Evolutionary conservation across 2,113 vertebrate species (phyloP).

Genomic region (Lepus europaeus): DNA sequence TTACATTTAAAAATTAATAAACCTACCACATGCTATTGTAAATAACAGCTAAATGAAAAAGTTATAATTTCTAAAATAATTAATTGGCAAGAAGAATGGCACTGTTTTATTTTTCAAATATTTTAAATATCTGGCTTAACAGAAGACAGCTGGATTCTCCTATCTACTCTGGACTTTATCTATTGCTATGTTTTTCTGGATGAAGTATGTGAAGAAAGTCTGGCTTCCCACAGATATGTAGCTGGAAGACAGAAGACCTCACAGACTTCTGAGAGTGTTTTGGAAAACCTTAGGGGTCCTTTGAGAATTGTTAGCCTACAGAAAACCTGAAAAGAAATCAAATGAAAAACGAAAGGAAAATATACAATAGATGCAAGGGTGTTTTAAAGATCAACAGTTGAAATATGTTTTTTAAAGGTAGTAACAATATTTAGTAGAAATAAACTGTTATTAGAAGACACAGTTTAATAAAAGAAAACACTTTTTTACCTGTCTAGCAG

Average conservation of each 20-base stretch:
- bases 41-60: not conserved
- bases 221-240: not conserved
- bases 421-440: not conserved
- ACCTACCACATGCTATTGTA: not conserved
- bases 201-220: slow-evolving; percentile 5
- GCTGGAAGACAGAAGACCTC: not conserved
- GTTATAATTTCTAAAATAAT: slow-evolving; percentile 18
- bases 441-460: slow-evolving; percentile 38
- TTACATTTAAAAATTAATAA: slow-evolving; percentile 27
- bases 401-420: slow-evolving; percentile 53
- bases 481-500: slow-evolving; percentile 95
- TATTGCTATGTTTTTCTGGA: not conserved
- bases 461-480: slow-evolving; percentile 19
- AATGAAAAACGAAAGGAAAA: slow-evolving; percentile 49
- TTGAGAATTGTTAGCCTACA: slow-evolving; percentile 44
- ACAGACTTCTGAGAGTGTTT: slow-evolving; percentile 16
- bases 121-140: not conserved
- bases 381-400: slow-evolving; percentile 50
- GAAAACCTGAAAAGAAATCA: not conserved
- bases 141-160: not conserved
- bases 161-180: not conserved
- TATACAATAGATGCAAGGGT: not conserved
- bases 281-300: not conserved
- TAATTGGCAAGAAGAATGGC: not conserved
- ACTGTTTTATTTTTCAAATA: not conserved